A percentile compares a stretch with the other conserved stretches of the same genome.
These are phyloP conservation scores for Nasonia oneida DNA, from an alignment of 2,888 invertebrate species.

Conservation along the genomic window DNA sequence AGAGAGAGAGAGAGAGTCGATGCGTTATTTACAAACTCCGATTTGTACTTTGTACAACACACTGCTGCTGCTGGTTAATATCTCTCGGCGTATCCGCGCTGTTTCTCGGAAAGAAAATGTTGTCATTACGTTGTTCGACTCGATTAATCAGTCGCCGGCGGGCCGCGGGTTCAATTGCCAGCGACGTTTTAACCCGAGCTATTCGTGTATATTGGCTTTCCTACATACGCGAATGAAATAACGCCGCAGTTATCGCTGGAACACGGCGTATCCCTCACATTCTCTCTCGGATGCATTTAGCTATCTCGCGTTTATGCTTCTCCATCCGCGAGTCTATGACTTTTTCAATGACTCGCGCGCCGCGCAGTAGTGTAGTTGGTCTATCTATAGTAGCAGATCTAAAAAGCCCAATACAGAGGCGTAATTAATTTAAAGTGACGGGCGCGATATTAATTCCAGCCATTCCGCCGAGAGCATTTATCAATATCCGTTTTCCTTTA, in stretches of 20 bases:
- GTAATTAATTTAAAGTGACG: constrained; percentile 21
- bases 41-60: neutral
- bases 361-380: no score
- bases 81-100: neutral
- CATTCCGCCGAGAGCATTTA: neutral
- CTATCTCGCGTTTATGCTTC: no score
- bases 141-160: constrained; percentile 8
- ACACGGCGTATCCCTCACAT: neutral
- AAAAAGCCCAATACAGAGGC: neutral
- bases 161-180: neutral
- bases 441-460: constrained; percentile 2
- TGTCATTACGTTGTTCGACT: neutral
- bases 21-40: neutral
- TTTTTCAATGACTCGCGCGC: no score
- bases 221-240: neutral
- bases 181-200: constrained; percentile 11
- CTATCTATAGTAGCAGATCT: neutral
- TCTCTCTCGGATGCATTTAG: neutral
- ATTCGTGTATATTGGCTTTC: neutral
- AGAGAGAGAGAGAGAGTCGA: neutral
- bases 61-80: neutral
- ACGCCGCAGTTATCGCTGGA: neutral
- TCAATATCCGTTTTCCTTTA: constrained; percentile 1
- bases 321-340: no score
- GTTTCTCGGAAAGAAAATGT: constrained; percentile 7